phyloP scores from a whole-genome alignment of 2,888 invertebrate genomes.

The Drosophila ustulata region DNA sequence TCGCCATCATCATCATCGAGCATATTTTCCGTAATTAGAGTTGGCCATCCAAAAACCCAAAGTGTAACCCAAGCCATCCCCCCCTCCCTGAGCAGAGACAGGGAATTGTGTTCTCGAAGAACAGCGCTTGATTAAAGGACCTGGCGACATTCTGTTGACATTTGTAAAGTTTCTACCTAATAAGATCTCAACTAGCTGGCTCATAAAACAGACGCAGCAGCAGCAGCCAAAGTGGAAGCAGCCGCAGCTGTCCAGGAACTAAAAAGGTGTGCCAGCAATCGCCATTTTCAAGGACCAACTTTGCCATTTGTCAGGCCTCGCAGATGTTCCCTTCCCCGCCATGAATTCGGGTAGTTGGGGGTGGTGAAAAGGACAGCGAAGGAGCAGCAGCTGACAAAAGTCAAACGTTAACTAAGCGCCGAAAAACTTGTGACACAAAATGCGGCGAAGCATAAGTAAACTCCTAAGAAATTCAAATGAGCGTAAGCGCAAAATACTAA shows the following conservation, averaged over 20 bases:
- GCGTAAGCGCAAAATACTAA: slow-evolving; percentile 65
- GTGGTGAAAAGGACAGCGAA: slow-evolving; percentile 6
- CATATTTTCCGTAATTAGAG: slow-evolving; percentile 56
- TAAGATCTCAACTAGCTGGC: slow-evolving; percentile 54
- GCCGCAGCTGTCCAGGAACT: slow-evolving; percentile 44
- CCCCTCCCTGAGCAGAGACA: background rate
- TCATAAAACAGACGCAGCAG: slow-evolving; percentile 52
- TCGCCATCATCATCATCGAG: slow-evolving; percentile 59
- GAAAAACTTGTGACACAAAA: slow-evolving; percentile 75
- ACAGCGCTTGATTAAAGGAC: slow-evolving; percentile 68
- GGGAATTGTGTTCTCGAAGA: slow-evolving; percentile 2
- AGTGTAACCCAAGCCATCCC: slow-evolving; percentile 12
- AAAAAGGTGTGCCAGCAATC: slow-evolving; percentile 25
- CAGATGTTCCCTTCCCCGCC: slow-evolving; percentile 10
- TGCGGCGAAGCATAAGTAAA: slow-evolving; percentile 75
- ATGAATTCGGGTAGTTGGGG: background rate
- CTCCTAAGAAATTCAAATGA: slow-evolving; percentile 77
- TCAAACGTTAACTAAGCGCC: slow-evolving; percentile 80
- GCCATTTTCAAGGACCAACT: slow-evolving; percentile 53
- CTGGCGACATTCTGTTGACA: slow-evolving; percentile 69
- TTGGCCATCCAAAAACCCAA: slow-evolving; percentile 21
- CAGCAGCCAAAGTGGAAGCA: background rate
- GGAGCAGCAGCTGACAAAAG: slow-evolving; percentile 60
- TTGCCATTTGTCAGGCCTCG: slow-evolving; percentile 50
- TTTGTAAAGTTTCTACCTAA: slow-evolving; percentile 67